Conservation (phyloP, 2,888 invertebrate genomes). For the Hypolimnas misippus region DNA sequence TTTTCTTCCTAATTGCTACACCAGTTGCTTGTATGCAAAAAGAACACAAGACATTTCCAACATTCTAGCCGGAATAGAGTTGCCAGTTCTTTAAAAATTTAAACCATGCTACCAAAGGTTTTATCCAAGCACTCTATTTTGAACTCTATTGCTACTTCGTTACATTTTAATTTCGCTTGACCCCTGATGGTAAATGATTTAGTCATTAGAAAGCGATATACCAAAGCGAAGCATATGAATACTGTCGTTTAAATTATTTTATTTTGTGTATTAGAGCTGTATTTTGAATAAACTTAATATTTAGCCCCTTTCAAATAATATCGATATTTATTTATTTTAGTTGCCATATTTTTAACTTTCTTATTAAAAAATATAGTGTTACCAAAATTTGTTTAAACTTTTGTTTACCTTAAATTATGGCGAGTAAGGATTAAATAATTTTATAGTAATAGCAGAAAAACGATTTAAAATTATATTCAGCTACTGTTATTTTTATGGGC, state of each 20-base stretch:
- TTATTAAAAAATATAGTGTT: too few relatives aligned
- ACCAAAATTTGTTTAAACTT: too few relatives aligned
- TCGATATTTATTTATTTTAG: too few relatives aligned
- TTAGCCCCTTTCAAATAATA: too few relatives aligned
- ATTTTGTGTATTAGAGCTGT: not conserved
- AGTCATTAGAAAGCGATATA: conserved; percentile 14
- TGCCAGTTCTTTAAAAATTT: conserved; percentile 11
- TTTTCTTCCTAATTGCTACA: conserved; percentile 13
- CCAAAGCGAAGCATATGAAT: not conserved
- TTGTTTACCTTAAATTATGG: too few relatives aligned
- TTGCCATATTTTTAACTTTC: too few relatives aligned
- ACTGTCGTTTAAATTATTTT: not conserved
- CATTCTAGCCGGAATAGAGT: conserved; percentile 6
- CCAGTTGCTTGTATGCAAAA: conserved; percentile 9
- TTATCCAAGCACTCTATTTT: not conserved
- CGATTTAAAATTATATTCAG: too few relatives aligned
- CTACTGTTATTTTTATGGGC: too few relatives aligned
- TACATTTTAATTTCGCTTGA: not conserved
- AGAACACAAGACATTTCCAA: conserved; percentile 8
- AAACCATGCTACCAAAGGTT: conserved; percentile 8
- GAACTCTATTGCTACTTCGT: not conserved
- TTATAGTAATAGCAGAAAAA: too few relatives aligned
- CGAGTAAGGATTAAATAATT: too few relatives aligned
- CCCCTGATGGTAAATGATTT: not conserved
- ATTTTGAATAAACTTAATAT: too few relatives aligned